Base-by-base conservation (phyloP, 2,113 vertebrate genomes). In the Myotis yumanensis region DNA sequence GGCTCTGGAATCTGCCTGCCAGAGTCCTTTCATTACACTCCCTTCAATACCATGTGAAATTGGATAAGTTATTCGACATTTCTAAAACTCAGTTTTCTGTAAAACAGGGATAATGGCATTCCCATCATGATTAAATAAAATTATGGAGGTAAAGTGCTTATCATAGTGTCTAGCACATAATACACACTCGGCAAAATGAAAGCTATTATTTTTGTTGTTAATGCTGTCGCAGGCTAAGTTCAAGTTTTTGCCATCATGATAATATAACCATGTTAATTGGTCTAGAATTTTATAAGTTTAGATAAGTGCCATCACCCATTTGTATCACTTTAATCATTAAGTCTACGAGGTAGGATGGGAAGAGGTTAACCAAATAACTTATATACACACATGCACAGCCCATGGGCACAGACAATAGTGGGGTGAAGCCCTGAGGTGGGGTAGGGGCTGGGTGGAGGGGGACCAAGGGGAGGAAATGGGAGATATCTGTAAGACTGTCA, bases 251-350 rank as follows among this genome's bases (percentile, higher is more conserved):
- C 17, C 8, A 40, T 20, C 68, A 62, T 12, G n/a, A 46, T 37
- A 40, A 22, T 15, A 91, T n/a, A 80, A 48, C 82, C 46, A 18
- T 32, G 64, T 57, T 82, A 43, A 71, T 20, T 82, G 54, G 22
- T 73, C 59, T 73, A 72, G 32, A 90, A 59, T 89, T 86, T 32
- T 82, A 82, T 88, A 81, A 5, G 14, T 90, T 92, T 89, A 57
- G 30, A 62, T 51, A 90, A 20, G 2, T 76, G 64, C 17, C 1
- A 73, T 43, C 37, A 87, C 1, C 16, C 57, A 30, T 85, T 85
- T 94, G 17, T 20, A 7, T 54, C 43, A 35, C 1, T 40, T 54
- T 52, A 94, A 71, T 66, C 43, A 54, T 68, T 81, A 90, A 94
- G 37, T 52, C 37, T 30, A 51, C 20, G 7, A 95, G 14, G 59